A percentile compares a stretch with the other conserved stretches of the same genome.
Evolutionary conservation across 30 jellyfish, hydroid and myxozoan genomes (phyloP).

Genomic region (Pseudorhiza aurosa): DNA sequence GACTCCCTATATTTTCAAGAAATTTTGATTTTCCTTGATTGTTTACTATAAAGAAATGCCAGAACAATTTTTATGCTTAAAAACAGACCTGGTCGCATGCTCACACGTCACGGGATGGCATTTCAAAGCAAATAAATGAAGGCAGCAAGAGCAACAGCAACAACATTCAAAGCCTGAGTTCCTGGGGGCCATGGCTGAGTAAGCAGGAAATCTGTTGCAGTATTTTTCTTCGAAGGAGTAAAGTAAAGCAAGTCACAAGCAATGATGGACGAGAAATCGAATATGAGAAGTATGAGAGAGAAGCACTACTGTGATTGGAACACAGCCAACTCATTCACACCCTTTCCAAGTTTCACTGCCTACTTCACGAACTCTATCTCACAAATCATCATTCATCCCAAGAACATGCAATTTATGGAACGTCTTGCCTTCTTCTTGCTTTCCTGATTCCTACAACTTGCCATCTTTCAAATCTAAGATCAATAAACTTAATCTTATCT

Average conservation of each 20-base stretch:
- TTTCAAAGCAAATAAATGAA: no score
- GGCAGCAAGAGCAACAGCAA: neutral
- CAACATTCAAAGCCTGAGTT: neutral
- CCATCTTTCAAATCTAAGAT: no score
- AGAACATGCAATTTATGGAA: no score
- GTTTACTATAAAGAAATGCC: no score
- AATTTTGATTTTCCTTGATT: slow-evolving; percentile 11
- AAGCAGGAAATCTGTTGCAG: slow-evolving; percentile 2
- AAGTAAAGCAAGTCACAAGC: neutral
- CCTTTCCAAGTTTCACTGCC: no score
- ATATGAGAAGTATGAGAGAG: slow-evolving; percentile 16
- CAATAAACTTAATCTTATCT: no score
- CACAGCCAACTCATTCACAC: slow-evolving; percentile 12
- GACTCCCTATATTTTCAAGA: neutral
- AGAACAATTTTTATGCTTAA: no score
- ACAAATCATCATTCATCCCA: no score
- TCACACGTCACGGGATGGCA: neutral
- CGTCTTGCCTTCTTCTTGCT: no score
- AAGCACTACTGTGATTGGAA: slow-evolving; percentile 20
- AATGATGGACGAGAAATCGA: neutral
- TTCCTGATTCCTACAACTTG: no score
- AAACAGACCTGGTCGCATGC: no score
- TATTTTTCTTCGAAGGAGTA: slow-evolving; percentile 6
- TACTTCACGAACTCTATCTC: no score
- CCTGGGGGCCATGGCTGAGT: slow-evolving; percentile 1